These are phyloP conservation scores for Erinaceus europaeus DNA, from an alignment of 2,113 vertebrate species.

Conservation along the genomic window DNA sequence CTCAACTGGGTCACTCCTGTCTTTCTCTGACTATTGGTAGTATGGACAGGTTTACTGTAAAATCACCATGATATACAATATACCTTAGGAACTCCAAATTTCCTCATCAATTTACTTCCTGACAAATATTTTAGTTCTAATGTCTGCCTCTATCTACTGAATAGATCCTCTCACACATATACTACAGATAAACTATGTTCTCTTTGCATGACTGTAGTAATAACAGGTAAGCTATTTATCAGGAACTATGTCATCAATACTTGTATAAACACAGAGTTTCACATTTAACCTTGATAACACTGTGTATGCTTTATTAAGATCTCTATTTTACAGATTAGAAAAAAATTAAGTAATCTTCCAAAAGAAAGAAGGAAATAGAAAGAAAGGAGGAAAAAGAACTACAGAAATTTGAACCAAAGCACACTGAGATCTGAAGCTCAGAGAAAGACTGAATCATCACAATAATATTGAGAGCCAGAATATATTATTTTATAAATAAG, in stretches of 20 bases:
- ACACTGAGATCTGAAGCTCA: not conserved
- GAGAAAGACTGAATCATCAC: not conserved
- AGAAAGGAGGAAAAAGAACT: not conserved
- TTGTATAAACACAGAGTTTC: not conserved
- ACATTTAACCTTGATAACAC: not conserved
- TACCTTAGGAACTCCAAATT: not conserved
- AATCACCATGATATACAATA: not conserved
- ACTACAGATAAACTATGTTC: not conserved
- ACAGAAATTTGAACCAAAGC: not conserved
- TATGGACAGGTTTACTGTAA: not conserved
- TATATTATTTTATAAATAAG: not conserved
- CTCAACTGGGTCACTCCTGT: too few species aligned
- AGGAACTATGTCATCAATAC: not conserved
- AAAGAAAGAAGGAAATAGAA: constrained; percentile 7
- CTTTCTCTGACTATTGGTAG: not conserved
- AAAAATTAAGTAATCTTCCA: not conserved
- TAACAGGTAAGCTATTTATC: not conserved
- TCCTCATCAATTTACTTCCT: not conserved
- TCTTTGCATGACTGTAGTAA: not conserved
- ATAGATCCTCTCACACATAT: not conserved
- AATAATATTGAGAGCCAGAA: not conserved
- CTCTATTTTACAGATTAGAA: not conserved
- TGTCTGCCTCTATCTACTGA: too few species aligned
- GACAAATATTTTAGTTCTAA: not conserved
- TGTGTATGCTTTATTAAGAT: not conserved